These are phyloP conservation scores for Phragmatobia fuliginosa DNA, from an alignment of 2,888 invertebrate species.

Conservation along the genomic window DNA sequence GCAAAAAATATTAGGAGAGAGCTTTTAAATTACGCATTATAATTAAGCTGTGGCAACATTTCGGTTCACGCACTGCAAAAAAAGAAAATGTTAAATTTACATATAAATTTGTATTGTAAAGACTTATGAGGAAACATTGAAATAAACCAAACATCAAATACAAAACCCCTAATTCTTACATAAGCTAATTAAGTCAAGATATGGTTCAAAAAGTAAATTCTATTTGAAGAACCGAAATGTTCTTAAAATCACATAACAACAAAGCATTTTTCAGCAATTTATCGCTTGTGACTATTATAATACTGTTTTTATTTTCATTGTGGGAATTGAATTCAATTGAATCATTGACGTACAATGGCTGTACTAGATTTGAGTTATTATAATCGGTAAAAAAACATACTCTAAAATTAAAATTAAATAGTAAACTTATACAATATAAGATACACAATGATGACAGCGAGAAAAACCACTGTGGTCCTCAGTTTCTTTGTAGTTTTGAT, in stretches of 20 bases:
- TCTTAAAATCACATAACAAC: too few species aligned
- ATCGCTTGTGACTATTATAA: too few species aligned
- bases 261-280: too few species aligned
- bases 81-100: too few species aligned
- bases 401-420: not conserved
- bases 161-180: not conserved
- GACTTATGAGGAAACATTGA: not conserved
- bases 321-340: not conserved
- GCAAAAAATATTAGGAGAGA: conserved; percentile 36
- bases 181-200: not conserved
- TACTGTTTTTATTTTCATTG: not conserved
- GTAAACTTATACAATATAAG: conserved; percentile 12
- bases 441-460: conserved; percentile 31
- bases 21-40: conserved; percentile 42
- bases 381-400: not conserved
- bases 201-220: not conserved
- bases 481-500: conserved; percentile 67
- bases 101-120: too few species aligned
- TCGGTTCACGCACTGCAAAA: conserved; percentile 41
- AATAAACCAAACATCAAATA: not conserved
- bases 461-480: conserved; percentile 56
- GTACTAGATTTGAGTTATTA: not conserved
- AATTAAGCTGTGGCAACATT: conserved; percentile 53
- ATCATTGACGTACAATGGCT: not conserved
- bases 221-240: too few species aligned